phyloP scores from a whole-genome alignment of 1,140 invertebrate species.

The Stegodyphus dumicola region DNA sequence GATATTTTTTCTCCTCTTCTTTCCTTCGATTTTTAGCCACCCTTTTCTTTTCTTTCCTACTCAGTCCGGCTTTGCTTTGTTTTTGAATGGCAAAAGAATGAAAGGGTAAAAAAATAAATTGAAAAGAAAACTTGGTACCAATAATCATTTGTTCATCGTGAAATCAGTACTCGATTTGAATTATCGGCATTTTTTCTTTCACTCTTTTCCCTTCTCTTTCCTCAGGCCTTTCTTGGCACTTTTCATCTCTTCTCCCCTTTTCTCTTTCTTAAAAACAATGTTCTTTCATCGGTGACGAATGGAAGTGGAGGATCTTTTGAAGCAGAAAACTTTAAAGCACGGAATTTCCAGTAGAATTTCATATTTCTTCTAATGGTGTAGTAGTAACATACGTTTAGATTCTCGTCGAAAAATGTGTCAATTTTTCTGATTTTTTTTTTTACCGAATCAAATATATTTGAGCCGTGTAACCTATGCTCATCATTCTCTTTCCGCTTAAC shows the following conservation, averaged over 20 bases:
- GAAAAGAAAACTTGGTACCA: constrained; percentile 41
- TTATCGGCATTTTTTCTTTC: constrained; percentile 53
- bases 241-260: constrained; percentile 16
- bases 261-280: constrained; percentile 47
- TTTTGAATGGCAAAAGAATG: constrained; percentile 54
- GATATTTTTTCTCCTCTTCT: constrained; percentile 2
- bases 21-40: constrained; percentile 11
- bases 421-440: too few relatives aligned
- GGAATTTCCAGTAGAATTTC: too few relatives aligned
- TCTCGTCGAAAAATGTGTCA: neutral
- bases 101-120: constrained; percentile 23
- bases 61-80: constrained; percentile 33
- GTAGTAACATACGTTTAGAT: neutral
- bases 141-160: constrained; percentile 57
- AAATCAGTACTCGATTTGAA: constrained; percentile 58
- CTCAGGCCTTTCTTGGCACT: neutral
- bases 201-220: neutral
- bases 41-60: constrained; percentile 4
- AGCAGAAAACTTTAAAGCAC: constrained; percentile 18
- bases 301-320: neutral
- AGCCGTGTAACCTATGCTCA: too few relatives aligned
- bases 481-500: too few relatives aligned
- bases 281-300: constrained; percentile 36
- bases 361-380: neutral
- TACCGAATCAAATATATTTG: too few relatives aligned